Evolutionary conservation across 1,140 invertebrate species (phyloP).

Genomic region (Ips nitidus): DNA sequence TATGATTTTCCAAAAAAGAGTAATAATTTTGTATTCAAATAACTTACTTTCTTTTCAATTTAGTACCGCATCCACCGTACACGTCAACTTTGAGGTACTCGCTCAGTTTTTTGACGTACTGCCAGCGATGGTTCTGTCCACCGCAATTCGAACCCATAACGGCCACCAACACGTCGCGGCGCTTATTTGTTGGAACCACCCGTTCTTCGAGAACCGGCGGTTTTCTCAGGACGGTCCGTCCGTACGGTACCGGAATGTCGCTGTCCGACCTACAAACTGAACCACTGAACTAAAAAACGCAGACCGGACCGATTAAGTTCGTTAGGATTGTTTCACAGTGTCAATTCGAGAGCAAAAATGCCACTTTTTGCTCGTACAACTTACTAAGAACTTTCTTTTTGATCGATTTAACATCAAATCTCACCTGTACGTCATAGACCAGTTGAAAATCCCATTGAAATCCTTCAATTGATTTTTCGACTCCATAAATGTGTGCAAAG

Average conservation of each 20-base stretch:
- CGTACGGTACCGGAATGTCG: conserved; percentile 71
- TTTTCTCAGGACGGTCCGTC: conserved; percentile 55
- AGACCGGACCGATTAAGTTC: no score
- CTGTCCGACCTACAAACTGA: conserved; percentile 58
- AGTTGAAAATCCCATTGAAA: conserved; percentile 68
- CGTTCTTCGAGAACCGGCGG: conserved; percentile 11
- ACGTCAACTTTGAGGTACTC: conserved; percentile 59
- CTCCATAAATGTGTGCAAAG: conserved; percentile 57
- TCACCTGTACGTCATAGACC: conserved; percentile 74
- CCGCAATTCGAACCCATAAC: conserved; percentile 67
- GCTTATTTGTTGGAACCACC: conserved; percentile 34
- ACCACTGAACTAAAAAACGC: no score
- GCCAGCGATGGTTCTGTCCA: conserved; percentile 58
- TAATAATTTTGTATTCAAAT: not conserved
- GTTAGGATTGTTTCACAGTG: no score
- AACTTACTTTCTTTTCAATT: conserved; percentile 42
- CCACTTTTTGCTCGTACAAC: not conserved
- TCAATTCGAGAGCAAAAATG: conserved; percentile 3
- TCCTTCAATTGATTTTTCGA: conserved; percentile 48
- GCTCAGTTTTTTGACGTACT: conserved; percentile 61
- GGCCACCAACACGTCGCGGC: conserved; percentile 55
- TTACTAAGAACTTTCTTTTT: no score
- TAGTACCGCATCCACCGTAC: conserved; percentile 58
- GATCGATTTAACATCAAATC: not conserved
- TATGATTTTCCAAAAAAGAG: no score